Percentiles rank a stretch among this genome's conserved stretches.
These are phyloP conservation scores for Formica aserva DNA, from an alignment of 2,888 invertebrate genomes.

Conservation along the genomic window DNA sequence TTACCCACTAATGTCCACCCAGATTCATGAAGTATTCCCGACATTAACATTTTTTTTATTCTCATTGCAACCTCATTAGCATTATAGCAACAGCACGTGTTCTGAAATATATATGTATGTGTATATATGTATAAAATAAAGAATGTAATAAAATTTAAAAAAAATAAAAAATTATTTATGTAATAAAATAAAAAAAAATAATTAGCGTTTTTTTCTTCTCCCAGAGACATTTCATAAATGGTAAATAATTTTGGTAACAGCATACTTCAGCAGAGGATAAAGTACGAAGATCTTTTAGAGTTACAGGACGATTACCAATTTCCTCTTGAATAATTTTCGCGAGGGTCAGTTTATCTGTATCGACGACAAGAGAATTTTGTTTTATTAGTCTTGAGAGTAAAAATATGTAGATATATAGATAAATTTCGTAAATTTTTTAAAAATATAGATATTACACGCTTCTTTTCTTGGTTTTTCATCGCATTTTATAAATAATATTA, in stretches of 20 bases:
- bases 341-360: slow-evolving; percentile 71
- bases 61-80: slow-evolving; percentile 79
- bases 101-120: slow-evolving; percentile 53
- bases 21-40: slow-evolving; percentile 77
- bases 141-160: neutral
- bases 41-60: slow-evolving; percentile 81
- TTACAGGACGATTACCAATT: slow-evolving; percentile 70
- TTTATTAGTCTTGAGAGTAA: slow-evolving; percentile 10
- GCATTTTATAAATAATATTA: slow-evolving; percentile 19
- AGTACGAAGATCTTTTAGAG: slow-evolving; percentile 64
- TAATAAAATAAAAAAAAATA: neutral
- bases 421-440: neutral
- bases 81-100: slow-evolving; percentile 54
- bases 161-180: neutral
- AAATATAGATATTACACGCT: neutral
- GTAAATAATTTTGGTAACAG: neutral
- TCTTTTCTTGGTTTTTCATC: neutral
- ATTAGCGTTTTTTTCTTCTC: neutral
- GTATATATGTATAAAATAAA: neutral
- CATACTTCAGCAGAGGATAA: slow-evolving; percentile 44
- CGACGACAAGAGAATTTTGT: neutral
- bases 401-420: neutral
- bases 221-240: neutral
- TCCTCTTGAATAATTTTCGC: slow-evolving; percentile 71
- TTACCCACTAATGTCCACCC: slow-evolving; percentile 85